Conservation (phyloP, 2,797 vertebrate species). For the Acanthurus leucopareius region DNA sequence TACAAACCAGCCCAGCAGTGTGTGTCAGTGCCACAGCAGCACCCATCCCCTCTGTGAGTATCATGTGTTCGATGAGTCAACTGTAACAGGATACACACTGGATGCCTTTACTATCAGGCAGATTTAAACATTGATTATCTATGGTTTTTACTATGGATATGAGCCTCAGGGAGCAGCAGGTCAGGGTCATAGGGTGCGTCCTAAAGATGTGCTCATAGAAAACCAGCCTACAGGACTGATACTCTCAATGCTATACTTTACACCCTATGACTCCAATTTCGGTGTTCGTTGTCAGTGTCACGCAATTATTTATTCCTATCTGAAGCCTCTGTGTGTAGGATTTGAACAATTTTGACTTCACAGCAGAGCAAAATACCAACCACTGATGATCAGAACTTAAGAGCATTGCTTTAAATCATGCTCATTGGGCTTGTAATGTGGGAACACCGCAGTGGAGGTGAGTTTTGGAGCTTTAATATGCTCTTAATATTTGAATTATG, state of each 20-base stretch:
- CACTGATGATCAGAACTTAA: not conserved
- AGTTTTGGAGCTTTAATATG: not conserved
- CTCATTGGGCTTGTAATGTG: too few relatives aligned
- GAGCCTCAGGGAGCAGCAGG: slow-evolving; percentile 25
- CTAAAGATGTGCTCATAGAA: slow-evolving; percentile 19
- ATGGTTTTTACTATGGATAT: slow-evolving; percentile 38
- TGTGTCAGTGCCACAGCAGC: slow-evolving; percentile 17
- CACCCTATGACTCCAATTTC: not conserved
- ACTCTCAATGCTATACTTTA: slow-evolving; percentile 1
- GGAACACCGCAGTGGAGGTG: too few relatives aligned
- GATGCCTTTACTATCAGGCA: slow-evolving; percentile 37
- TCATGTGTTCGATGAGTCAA: slow-evolving; percentile 43
- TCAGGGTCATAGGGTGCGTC: slow-evolving; percentile 13
- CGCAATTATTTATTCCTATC: not conserved
- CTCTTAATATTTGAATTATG: not conserved
- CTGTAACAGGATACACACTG: slow-evolving; percentile 30
- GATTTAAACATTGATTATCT: slow-evolving; percentile 63
- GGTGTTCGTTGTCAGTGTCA: not conserved
- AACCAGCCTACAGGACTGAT: slow-evolving; percentile 27
- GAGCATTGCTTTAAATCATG: not conserved
- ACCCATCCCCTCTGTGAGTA: slow-evolving; percentile 24
- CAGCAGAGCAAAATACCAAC: not conserved
- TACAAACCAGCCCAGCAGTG: slow-evolving; percentile 31
- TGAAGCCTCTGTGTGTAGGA: not conserved
- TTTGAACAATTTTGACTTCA: not conserved